A percentile compares a stretch with the other conserved stretches of the same genome.
These are phyloP conservation scores for Chitala chitala DNA, from an alignment of 2,113 vertebrate genomes.

Conservation along the genomic window DNA sequence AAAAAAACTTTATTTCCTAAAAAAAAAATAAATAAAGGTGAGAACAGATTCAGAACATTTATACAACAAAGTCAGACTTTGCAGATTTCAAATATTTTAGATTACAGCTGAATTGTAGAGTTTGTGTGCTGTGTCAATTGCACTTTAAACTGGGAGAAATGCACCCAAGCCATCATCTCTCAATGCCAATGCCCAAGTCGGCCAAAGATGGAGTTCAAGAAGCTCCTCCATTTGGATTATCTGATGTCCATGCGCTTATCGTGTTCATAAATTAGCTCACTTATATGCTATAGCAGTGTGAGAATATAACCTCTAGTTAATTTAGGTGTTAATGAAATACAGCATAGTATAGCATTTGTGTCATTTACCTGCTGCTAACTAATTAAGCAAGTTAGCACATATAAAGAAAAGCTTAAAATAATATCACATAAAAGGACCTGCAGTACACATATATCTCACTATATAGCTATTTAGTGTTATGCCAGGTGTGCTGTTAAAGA, in stretches of 20 bases:
- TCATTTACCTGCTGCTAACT: constrained; percentile 4
- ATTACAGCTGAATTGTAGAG: constrained; percentile 27
- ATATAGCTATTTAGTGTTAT: background rate
- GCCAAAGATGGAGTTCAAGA: constrained; percentile 51
- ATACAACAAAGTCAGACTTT: background rate
- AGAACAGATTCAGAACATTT: too few species aligned
- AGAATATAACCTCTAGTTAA: background rate
- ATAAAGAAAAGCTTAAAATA: background rate
- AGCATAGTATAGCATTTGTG: background rate
- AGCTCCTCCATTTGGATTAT: background rate
- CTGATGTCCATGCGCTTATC: background rate
- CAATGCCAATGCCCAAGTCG: constrained; percentile 24
- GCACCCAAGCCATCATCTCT: constrained; percentile 34
- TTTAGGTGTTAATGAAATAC: background rate
- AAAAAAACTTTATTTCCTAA: too few species aligned
- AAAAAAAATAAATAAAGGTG: background rate
- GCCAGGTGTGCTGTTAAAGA: background rate
- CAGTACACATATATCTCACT: background rate
- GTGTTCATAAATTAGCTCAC: too few species aligned
- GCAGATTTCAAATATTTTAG: background rate
- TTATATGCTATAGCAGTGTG: background rate
- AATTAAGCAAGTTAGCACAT: background rate
- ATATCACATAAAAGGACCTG: background rate
- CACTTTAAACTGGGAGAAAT: constrained; percentile 57
- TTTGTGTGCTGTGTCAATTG: too few species aligned